Conservation (phyloP, 1,140 invertebrate genomes). For the Eubasilissa regina region DNA sequence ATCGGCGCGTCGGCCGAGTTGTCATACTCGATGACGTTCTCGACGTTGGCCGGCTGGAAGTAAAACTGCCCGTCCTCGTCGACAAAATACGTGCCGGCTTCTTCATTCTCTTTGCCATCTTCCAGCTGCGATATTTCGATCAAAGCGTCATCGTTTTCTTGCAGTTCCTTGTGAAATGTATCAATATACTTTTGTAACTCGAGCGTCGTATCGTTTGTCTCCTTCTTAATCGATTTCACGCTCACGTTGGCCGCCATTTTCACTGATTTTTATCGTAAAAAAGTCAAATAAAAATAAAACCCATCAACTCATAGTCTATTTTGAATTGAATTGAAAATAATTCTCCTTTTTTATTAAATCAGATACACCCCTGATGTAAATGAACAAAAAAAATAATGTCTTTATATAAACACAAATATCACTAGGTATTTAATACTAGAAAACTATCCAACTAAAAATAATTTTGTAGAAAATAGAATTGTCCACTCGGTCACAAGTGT, state of each 20-base stretch:
- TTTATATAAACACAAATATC: too few species aligned
- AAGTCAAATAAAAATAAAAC: too few species aligned
- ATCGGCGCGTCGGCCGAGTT: not conserved
- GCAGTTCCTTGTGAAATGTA: conserved; percentile 89
- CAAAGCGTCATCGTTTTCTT: conserved; percentile 64
- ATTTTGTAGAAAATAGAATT: too few species aligned
- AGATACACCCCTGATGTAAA: too few species aligned
- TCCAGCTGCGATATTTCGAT: conserved; percentile 44
- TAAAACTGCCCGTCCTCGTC: conserved; percentile 82
- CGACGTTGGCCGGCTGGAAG: conserved; percentile 74
- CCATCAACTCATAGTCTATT: too few species aligned
- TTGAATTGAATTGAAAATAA: too few species aligned
- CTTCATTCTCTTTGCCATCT: conserved; percentile 69
- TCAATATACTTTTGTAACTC: conserved; percentile 82
- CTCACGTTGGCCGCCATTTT: not conserved
- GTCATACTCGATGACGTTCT: not conserved
- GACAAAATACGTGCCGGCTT: conserved; percentile 80
- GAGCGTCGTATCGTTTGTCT: conserved; percentile 9
- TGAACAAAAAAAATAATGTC: too few species aligned
- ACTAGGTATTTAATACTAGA: too few species aligned
- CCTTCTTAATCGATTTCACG: not conserved
- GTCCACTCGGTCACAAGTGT: too few species aligned
- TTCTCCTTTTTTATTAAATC: too few species aligned
- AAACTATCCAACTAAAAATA: too few species aligned
- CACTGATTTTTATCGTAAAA: not conserved